Conservation (phyloP, 2,888 invertebrate species). For the Troides helena region DNA sequence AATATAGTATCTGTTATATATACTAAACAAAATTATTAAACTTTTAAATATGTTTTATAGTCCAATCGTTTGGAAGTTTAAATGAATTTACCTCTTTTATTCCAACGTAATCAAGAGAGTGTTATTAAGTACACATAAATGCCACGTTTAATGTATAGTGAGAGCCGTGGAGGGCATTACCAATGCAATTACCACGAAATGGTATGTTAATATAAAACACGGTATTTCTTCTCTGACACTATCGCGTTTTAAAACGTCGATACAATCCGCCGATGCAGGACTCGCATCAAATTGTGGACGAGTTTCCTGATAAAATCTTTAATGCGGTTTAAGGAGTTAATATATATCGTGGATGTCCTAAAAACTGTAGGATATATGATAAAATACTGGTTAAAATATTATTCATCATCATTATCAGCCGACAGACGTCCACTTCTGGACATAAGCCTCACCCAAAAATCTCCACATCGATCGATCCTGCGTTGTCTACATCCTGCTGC, state of each 20-base stretch:
- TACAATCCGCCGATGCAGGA: slow-evolving; percentile 9
- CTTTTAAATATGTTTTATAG: no score
- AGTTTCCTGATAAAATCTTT: slow-evolving; percentile 13
- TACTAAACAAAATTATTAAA: no score
- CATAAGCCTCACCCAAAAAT: no score
- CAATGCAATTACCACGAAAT: slow-evolving; percentile 16
- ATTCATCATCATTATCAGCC: background rate
- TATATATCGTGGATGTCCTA: background rate
- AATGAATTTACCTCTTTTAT: slow-evolving; percentile 4
- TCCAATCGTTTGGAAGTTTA: background rate
- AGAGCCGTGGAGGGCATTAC: slow-evolving; percentile 19
- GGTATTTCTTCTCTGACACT: slow-evolving; percentile 19
- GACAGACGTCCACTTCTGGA: no score
- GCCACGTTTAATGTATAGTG: slow-evolving; percentile 32
- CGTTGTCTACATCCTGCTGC: no score
- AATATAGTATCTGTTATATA: no score
- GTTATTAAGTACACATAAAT: slow-evolving; percentile 32
- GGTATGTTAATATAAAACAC: slow-evolving; percentile 22
- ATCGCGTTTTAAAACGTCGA: slow-evolving; percentile 15
- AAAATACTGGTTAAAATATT: background rate
- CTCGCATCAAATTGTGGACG: slow-evolving; percentile 3
- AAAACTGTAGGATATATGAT: background rate
- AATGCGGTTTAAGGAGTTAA: slow-evolving; percentile 1
- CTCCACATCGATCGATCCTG: no score
- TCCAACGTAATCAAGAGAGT: slow-evolving; percentile 8